These are phyloP conservation scores for Dufourea novaeangliae DNA, from an alignment of 1,140 invertebrate species.

Conservation along the genomic window DNA sequence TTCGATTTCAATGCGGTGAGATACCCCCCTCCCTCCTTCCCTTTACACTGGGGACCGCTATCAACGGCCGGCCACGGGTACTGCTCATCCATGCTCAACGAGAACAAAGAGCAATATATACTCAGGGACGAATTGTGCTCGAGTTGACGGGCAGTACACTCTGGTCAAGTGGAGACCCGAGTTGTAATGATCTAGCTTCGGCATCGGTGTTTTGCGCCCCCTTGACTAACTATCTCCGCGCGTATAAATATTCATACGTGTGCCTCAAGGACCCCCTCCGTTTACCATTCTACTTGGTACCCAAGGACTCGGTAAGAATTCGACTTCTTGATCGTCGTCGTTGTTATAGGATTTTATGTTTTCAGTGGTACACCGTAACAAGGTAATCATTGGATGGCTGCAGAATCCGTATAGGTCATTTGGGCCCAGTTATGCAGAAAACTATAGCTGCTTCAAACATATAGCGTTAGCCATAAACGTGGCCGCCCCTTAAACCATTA, in stretches of 20 bases:
- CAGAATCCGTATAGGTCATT: no score
- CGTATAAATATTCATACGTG: conserved; percentile 58
- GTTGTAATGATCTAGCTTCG: conserved; percentile 50
- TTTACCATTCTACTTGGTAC: conserved; percentile 17
- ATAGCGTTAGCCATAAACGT: no score
- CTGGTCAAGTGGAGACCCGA: conserved; percentile 59
- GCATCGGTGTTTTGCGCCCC: background rate
- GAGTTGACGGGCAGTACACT: conserved; percentile 56
- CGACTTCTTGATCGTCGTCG: background rate
- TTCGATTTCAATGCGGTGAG: conserved; percentile 59
- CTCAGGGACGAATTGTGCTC: conserved; percentile 63
- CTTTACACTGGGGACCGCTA: conserved; percentile 37
- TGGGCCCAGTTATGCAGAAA: no score
- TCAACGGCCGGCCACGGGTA: conserved; percentile 40
- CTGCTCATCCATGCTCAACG: conserved; percentile 53
- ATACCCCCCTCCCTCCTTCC: background rate
- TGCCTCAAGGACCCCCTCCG: conserved; percentile 39
- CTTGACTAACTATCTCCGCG: background rate
- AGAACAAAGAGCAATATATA: conserved; percentile 59
- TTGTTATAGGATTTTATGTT: background rate
- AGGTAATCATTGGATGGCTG: no score
- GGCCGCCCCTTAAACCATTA: no score
- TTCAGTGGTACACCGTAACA: no score
- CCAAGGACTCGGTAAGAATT: conserved; percentile 37
- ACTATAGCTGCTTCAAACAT: no score